Evolutionary conservation across 2,888 invertebrate genomes (phyloP).

Genomic region (Sphaerophoria taeniata): DNA sequence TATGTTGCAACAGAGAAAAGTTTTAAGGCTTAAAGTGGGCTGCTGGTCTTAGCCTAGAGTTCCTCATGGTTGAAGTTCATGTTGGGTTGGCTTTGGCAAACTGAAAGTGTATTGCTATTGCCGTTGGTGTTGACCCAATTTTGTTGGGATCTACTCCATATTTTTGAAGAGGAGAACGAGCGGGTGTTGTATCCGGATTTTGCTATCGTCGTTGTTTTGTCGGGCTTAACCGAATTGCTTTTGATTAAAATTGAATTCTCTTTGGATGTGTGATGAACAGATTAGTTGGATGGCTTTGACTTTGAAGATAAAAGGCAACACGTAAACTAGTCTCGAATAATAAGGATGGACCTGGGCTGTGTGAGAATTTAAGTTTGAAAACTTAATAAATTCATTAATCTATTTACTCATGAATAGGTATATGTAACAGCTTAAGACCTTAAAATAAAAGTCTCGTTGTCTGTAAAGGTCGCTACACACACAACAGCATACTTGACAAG

Average conservation of each 20-base stretch:
- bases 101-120: conserved; percentile 7
- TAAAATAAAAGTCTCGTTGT: too few relatives aligned
- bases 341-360: not conserved
- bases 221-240: conserved; percentile 47
- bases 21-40: conserved; percentile 22
- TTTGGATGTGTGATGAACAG: conserved; percentile 51
- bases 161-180: conserved; percentile 15
- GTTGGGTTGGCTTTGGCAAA: conserved; percentile 16
- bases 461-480: too few relatives aligned
- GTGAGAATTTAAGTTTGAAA: not conserved
- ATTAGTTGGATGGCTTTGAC: conserved; percentile 53
- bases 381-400: too few relatives aligned
- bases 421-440: too few relatives aligned
- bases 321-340: not conserved
- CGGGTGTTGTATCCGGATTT: conserved; percentile 47
- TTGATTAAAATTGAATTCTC: conserved; percentile 67
- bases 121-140: conserved; percentile 53
- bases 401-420: too few relatives aligned
- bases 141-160: conserved; percentile 46
- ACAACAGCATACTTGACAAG: too few relatives aligned
- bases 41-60: not conserved
- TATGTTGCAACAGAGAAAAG: conserved; percentile 32
- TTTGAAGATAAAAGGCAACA: conserved; percentile 30
- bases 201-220: conserved; percentile 50
- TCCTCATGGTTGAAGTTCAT: conserved; percentile 45